Evolutionary conservation across 2,113 vertebrate species (phyloP).

Genomic region (Zosterops lateralis): DNA sequence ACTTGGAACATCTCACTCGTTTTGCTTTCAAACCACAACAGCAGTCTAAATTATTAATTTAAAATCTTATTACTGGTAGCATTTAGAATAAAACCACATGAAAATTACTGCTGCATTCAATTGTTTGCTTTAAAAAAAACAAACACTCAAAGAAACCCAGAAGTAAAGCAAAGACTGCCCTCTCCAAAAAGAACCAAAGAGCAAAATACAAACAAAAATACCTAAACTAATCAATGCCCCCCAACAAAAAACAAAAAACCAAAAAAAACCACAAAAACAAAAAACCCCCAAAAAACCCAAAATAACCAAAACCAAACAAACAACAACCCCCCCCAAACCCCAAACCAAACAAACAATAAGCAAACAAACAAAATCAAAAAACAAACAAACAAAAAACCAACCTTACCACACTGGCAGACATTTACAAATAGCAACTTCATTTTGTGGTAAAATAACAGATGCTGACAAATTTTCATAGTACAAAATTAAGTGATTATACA

Average conservation of each 20-base stretch:
- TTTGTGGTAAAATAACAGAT: not conserved
- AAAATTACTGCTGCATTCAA: too few species aligned
- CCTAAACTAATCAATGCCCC: accelerated
- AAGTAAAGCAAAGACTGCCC: not conserved
- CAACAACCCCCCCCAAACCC: not conserved
- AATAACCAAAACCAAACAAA: not conserved
- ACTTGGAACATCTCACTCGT: too few species aligned
- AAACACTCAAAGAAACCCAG: not conserved
- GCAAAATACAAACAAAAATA: not conserved
- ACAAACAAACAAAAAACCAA: too few species aligned
- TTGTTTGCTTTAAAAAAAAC: not conserved
- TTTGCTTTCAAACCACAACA: too few species aligned
- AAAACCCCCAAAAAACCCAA: too few species aligned
- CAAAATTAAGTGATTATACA: not conserved
- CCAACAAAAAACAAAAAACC: too few species aligned
- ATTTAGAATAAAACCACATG: too few species aligned
- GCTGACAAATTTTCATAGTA: not conserved
- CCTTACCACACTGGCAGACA: not conserved
- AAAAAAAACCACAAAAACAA: too few species aligned
- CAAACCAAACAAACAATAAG: too few species aligned
- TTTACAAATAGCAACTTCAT: not conserved
- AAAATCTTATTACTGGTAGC: too few species aligned
- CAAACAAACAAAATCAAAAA: too few species aligned
- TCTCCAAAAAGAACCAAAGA: not conserved
- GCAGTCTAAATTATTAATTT: too few species aligned